Evolutionary conservation across 2,888 invertebrate genomes (phyloP), one percentile per base, ranked within the genome.

Genomic region (Brassicogethes aeneus): DNA sequence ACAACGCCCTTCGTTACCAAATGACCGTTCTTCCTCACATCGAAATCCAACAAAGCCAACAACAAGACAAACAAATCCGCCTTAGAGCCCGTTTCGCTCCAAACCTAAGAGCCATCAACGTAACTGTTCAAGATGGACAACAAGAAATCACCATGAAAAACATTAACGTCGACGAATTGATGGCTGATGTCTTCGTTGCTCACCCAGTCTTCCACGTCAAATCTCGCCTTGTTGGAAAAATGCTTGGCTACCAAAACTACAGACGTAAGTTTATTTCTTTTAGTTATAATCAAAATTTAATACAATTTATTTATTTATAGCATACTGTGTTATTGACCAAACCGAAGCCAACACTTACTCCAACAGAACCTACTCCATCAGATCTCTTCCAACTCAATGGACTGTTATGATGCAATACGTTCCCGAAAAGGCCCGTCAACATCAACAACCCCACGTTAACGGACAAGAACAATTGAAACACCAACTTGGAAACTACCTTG

Each of bases 301-400:
- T 23, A 5, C 23, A 5, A 23, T 10, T 10, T 23, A 7, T 7
- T 23, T 23, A 31, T 45, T 66, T 64, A 43, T 63, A 82, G 82
- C 74, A 34, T 70, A 67, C 53, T 85, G 85, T 57, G 68, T 75
- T 2, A 61, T 85, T 32, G 82, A 83, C 48, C 67, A 71, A 17
- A 70, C 65, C 37, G 65, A 64, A 38, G 70, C 76, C 36, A 72
- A 66, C 48, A 83, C 84, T 1, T 84, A 84, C 65, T 82, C 83
- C 65, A 75, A 77, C 57, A 73, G 71, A 32, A 69, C 71, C 17
- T 82, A 77, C 60, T 69, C 75, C 8, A 69, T 78, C 50, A 62
- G 70, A 17, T 30, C 51, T 70, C 38, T 50, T 57, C 65, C 71
- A 55, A 54, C 68, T 32, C 72, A 74, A 17, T 82, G 82, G 80